Evolutionary conservation across 2,888 invertebrate genomes (phyloP), one percentile per base, ranked within the genome.

Genomic region (Flexamia atlantica): DNA sequence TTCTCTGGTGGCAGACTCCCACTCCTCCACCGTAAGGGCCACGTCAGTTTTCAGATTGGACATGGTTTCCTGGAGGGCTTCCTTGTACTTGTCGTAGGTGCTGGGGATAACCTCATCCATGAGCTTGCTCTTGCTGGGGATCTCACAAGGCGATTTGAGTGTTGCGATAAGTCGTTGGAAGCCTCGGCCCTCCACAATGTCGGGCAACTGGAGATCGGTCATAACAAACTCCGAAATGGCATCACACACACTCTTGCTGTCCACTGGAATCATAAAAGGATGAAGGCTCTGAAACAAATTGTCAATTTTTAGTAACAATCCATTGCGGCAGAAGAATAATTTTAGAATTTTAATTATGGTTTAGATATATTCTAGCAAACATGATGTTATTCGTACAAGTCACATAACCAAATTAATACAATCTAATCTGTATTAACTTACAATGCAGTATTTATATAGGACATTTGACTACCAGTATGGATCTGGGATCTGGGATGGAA

Each of bases 31-130:
- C 0, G 90, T 90, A 4, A 91, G 86, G 23, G 91, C 90, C 46
- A 90, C 87, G 85, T 90, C 90, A 10, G 88, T 88, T 0, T 76
- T 84, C 40, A 86, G 53, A 12, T 40, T 20, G 17, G 89, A 87
- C 1, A 90, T 86, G 40, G 87, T 89, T 2, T 88, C 87, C 0
- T 88, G 87, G 0, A 91, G 89, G 0, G 89, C 88, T 80, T 91
- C 90, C 46, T 89, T 89, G 82, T 90, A 90, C 3, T 88, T 89
- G 5, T 90, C 90, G 83, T 91, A 91, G 36, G 90, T 89, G 85
- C 90, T 90, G 42, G 91, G 91, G 85, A 92, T 90, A 30, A 91
- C 89, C 83, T 91, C 91, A 82, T 91, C 90, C 84, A 91, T 90
- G 5, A 91, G 87, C 85, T 90, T 90, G 81, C 89, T 89, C 87